Conservation (phyloP, 2,113 vertebrate genomes). For the cat (Felis catus) region DNA sequence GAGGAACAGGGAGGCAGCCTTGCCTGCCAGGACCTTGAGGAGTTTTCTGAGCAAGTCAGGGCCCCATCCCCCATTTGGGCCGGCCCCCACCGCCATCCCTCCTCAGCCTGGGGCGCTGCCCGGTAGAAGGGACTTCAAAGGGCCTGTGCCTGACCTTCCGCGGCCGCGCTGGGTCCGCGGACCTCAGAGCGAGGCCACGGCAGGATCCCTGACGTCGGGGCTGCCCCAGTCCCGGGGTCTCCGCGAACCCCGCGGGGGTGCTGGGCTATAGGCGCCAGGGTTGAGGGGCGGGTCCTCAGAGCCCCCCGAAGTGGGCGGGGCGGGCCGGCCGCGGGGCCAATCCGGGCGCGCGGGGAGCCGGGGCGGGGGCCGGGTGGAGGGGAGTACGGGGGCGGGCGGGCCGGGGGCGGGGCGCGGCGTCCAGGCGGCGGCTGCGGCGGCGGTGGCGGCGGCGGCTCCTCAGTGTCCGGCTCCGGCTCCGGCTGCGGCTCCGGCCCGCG, state of each 20-base stretch:
- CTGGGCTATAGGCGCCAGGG: not conserved
- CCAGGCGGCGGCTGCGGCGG: slow-evolving; percentile 63
- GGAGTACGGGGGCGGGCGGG: slow-evolving; percentile 30
- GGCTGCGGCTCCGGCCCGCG: not conserved
- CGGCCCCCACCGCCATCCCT: not conserved
- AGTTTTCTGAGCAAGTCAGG: not conserved
- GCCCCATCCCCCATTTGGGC: slow-evolving; percentile 59
- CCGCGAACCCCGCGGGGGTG: not conserved
- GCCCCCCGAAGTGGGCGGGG: slow-evolving; percentile 70
- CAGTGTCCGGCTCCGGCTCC: slow-evolving; percentile 56
- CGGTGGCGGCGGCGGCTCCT: slow-evolving; percentile 46
- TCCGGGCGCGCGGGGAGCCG: slow-evolving; percentile 45
- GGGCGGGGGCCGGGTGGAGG: slow-evolving; percentile 34
- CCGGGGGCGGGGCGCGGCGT: slow-evolving; percentile 62
- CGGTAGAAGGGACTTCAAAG: slow-evolving; percentile 53
- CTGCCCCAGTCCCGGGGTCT: not conserved
- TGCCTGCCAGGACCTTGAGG: not conserved
- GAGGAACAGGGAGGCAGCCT: not conserved
- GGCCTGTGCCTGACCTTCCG: not conserved
- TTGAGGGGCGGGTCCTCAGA: slow-evolving; percentile 35
- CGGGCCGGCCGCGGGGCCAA: slow-evolving; percentile 64
- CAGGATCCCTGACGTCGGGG: not conserved
- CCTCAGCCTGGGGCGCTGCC: not conserved
- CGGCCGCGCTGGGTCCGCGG: not conserved
- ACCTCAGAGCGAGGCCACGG: not conserved